A percentile compares a stretch with the other conserved stretches of the same genome.
These are phyloP conservation scores for Drosophila dunni DNA, from an alignment of 1,140 invertebrate genomes.

Conservation along the genomic window DNA sequence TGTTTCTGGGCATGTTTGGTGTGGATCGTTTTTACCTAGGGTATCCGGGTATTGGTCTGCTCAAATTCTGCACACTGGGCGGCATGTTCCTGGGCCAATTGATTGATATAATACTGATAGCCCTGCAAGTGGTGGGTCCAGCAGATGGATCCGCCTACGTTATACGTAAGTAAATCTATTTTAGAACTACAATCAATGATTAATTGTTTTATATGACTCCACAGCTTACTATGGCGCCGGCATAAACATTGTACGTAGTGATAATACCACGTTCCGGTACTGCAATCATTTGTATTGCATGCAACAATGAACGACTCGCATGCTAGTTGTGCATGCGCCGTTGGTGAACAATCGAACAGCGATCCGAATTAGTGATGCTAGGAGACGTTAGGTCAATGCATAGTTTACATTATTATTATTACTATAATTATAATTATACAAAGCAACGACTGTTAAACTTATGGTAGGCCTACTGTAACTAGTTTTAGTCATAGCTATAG, in stretches of 20 bases:
- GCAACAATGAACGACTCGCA: conserved; percentile 86
- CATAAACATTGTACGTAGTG: conserved; percentile 91
- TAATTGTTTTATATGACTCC: conserved; percentile 78
- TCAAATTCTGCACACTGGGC: conserved; percentile 97
- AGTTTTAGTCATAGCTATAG: conserved; percentile 55
- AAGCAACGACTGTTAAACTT: conserved; percentile 34
- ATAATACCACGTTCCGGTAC: conserved; percentile 93
- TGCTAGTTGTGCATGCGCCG: conserved; percentile 34
- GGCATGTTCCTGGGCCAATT: conserved; percentile 98
- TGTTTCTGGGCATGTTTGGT: conserved; percentile 99
- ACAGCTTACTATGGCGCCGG: conserved; percentile 97
- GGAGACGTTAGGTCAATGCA: conserved; percentile 61
- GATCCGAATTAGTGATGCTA: conserved; percentile 28
- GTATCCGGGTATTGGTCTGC: conserved; percentile 96
- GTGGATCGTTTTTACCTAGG: conserved; percentile 98
- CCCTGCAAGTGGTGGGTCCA: conserved; percentile 95
- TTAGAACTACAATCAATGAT: too few species aligned
- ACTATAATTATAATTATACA: conserved; percentile 31
- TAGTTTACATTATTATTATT: too few species aligned
- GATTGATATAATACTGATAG: conserved; percentile 97
- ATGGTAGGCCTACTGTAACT: conserved; percentile 17
- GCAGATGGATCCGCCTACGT: conserved; percentile 98
- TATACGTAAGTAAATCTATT: conserved; percentile 45
- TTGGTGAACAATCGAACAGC: conserved; percentile 65
- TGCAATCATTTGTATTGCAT: conserved; percentile 86